phyloP scores from a whole-genome alignment of 2,888 invertebrate genomes.

The Lutraria lutraria region DNA sequence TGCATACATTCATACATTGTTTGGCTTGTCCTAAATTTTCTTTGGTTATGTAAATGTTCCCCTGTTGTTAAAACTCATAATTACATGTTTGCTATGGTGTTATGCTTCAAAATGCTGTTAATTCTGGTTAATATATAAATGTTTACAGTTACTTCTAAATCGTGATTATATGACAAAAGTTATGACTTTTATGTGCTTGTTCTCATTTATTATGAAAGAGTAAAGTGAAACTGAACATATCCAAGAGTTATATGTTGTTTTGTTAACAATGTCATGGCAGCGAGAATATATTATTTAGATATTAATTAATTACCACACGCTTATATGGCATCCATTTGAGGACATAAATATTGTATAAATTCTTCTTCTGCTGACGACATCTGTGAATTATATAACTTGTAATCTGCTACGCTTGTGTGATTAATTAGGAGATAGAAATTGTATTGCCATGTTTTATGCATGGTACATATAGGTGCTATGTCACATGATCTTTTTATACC shows the following conservation, averaged over 20 bases:
- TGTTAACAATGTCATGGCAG: conserved; percentile 7
- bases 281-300: background rate
- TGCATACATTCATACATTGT: no score
- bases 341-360: no score
- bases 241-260: background rate
- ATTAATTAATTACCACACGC: background rate
- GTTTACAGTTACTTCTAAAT: background rate
- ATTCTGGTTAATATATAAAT: background rate
- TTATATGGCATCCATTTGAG: no score
- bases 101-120: background rate
- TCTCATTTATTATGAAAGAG: background rate
- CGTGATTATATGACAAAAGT: background rate
- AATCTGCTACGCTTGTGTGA: background rate
- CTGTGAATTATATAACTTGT: no score
- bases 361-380: no score
- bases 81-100: background rate
- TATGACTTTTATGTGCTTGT: background rate
- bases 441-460: background rate
- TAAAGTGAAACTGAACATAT: background rate
- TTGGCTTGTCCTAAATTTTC: no score
- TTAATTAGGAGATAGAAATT: conserved; percentile 6
- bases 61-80: no score
- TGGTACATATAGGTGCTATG: background rate
- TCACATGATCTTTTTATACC: background rate
- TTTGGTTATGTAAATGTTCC: no score